Conservation (phyloP, 2,113 vertebrate species). For the Sarotherodon lohbergeri region DNA sequence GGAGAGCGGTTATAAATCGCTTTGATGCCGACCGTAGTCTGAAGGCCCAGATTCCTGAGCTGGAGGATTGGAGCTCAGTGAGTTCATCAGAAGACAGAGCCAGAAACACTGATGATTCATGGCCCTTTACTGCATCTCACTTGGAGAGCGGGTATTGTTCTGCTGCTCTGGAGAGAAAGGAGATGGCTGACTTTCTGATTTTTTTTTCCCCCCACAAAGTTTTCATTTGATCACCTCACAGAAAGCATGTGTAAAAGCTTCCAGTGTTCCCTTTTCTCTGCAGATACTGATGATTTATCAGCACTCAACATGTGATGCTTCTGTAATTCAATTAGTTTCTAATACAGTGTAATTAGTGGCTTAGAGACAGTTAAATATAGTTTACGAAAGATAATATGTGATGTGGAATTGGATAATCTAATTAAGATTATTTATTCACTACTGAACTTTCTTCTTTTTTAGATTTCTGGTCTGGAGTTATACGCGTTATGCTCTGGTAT, state of each 20-base stretch:
- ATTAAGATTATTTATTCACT: not conserved
- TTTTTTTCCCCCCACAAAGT: not conserved
- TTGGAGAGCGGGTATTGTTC: slow-evolving; percentile 26
- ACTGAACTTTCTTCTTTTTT: not conserved
- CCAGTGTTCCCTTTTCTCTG: not conserved
- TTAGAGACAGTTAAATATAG: not conserved
- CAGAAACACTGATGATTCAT: slow-evolving; percentile 62
- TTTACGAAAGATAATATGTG: not conserved
- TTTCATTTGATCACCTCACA: slow-evolving; percentile 10
- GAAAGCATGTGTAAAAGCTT: not conserved
- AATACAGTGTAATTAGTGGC: not conserved
- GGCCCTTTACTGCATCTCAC: slow-evolving; percentile 13
- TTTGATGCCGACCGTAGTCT: slow-evolving; percentile 63
- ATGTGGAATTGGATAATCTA: not conserved
- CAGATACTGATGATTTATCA: not conserved
- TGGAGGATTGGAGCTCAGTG: slow-evolving; percentile 28
- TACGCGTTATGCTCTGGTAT: not conserved
- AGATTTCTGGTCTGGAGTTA: not conserved
- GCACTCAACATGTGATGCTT: not conserved
- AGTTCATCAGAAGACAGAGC: slow-evolving; percentile 37
- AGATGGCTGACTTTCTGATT: not conserved
- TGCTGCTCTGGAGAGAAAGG: slow-evolving; percentile 3
- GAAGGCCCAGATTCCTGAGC: slow-evolving; percentile 64
- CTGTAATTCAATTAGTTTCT: not conserved
- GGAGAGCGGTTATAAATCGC: slow-evolving; percentile 67